These are phyloP conservation scores for Setipinna tenuifilis DNA, from an alignment of 2,797 vertebrate genomes.

Conservation along the genomic window DNA sequence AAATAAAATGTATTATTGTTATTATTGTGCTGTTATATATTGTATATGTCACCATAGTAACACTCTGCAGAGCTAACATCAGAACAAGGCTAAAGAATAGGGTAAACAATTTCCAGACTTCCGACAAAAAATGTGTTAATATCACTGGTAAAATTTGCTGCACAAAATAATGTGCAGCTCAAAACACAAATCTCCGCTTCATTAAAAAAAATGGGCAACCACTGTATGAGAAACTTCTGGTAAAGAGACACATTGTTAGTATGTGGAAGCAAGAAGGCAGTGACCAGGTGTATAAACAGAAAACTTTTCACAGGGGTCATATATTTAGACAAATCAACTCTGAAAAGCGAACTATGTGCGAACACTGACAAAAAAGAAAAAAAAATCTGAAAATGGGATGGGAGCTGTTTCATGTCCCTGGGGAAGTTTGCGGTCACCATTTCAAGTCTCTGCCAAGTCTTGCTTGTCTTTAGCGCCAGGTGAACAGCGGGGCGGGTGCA, in stretches of 20 bases:
- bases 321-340: background rate
- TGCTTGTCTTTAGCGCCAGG: background rate
- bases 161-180: background rate
- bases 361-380: background rate
- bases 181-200: background rate
- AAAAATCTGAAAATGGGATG: background rate
- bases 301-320: background rate
- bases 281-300: background rate
- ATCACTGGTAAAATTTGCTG: background rate
- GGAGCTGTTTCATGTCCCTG: background rate
- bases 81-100: no score
- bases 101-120: background rate
- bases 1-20: no score
- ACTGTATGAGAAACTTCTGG: background rate
- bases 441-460: background rate
- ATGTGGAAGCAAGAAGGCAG: no score
- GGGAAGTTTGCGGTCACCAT: background rate
- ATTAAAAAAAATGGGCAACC: background rate
- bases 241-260: no score
- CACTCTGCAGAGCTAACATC: no score
- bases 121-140: background rate
- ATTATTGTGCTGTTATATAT: no score
- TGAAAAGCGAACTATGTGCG: background rate
- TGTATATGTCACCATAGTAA: no score
- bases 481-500: background rate